A percentile compares a stretch with the other conserved stretches of the same genome.
These are phyloP conservation scores for Alexandromys fortis DNA, from an alignment of 2,113 vertebrate genomes.

Conservation along the genomic window DNA sequence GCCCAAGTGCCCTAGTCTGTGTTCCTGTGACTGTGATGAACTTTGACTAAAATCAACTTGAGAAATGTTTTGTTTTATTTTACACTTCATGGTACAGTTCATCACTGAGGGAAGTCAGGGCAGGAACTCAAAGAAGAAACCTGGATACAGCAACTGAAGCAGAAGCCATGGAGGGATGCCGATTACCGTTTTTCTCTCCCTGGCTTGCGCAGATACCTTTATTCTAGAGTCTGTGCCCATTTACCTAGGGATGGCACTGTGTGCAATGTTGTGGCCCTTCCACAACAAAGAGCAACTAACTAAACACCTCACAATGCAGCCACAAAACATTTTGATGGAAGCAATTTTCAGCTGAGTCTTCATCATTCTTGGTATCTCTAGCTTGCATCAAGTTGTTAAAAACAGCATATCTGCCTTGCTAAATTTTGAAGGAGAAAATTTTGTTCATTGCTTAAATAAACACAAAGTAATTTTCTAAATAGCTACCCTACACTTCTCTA, in stretches of 20 bases:
- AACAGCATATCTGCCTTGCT: not conserved
- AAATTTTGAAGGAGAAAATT: not conserved
- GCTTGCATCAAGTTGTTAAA: not conserved
- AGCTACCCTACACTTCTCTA: not conserved
- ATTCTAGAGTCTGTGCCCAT: accelerated
- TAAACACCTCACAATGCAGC: not conserved
- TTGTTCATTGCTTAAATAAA: not conserved
- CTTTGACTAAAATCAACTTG: not conserved
- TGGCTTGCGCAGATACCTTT: not conserved
- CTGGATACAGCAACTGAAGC: not conserved
- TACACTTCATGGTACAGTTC: not conserved
- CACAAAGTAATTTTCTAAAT: not conserved
- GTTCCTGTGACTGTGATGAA: not conserved
- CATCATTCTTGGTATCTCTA: not conserved
- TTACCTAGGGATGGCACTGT: not conserved
- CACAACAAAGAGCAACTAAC: not conserved
- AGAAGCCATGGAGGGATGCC: not conserved
- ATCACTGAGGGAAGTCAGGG: not conserved
- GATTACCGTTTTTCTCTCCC: not conserved
- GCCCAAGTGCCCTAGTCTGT: not conserved
- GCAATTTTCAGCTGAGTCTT: not conserved
- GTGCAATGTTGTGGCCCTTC: not conserved
- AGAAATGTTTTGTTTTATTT: not conserved
- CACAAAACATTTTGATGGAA: not conserved
- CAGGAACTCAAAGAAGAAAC: not conserved